Evolutionary conservation across 2,888 invertebrate species (phyloP).

Genomic region (Aricia artaxerxes): DNA sequence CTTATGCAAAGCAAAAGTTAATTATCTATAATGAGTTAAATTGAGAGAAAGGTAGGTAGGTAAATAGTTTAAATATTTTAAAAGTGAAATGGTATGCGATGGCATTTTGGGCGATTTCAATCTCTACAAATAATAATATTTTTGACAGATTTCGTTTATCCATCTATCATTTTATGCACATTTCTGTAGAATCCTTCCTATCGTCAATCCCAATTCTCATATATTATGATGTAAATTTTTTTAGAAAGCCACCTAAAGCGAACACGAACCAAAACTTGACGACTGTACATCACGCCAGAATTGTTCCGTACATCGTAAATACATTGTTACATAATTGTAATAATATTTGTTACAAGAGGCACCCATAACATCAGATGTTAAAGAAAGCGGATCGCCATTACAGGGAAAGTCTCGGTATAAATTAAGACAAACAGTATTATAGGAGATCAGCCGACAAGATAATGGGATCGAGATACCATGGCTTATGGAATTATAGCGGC

Average conservation of each 20-base stretch:
- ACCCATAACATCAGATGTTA: slow-evolving; percentile 26
- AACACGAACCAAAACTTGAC: neutral
- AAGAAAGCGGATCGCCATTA: slow-evolving; percentile 27
- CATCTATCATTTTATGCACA: neutral
- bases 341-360: slow-evolving; percentile 12
- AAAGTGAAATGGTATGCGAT: neutral
- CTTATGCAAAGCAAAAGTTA: too few relatives aligned
- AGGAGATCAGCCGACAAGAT: neutral
- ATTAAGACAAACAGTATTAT: slow-evolving; percentile 1
- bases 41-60: neutral
- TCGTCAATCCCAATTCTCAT: neutral
- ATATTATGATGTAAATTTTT: neutral
- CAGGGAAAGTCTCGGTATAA: slow-evolving; percentile 19
- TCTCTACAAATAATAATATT: neutral
- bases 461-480: neutral
- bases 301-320: neutral
- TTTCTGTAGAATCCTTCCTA: neutral
- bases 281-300: neutral
- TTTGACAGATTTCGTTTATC: neutral
- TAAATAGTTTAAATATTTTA: neutral
- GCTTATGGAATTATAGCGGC: neutral
- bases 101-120: neutral
- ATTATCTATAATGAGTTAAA: neutral
- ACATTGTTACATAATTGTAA: slow-evolving; percentile 7
- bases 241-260: neutral